These are phyloP conservation scores for Alloplasta piceator DNA, from an alignment of 2,888 invertebrate species.

Conservation along the genomic window DNA sequence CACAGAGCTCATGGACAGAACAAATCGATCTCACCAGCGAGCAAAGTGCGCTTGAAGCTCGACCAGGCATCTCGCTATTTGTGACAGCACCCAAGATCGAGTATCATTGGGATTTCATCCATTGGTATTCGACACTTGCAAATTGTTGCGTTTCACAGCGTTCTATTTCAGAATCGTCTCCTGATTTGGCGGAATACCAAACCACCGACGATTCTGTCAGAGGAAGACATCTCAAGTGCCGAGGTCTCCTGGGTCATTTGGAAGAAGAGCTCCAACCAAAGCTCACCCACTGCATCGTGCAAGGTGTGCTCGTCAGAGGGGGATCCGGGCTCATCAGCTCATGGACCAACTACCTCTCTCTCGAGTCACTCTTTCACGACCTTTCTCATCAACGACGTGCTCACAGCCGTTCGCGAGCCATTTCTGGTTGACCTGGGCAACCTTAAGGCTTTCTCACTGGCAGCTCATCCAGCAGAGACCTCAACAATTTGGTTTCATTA, in stretches of 20 bases:
- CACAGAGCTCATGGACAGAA: conserved; percentile 2
- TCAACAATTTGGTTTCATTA: too few relatives aligned
- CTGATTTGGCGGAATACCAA: conserved; percentile 36
- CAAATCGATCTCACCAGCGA: conserved; percentile 1
- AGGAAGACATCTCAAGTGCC: conserved; percentile 4
- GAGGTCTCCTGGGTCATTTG: conserved; percentile 55
- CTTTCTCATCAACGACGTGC: not conserved
- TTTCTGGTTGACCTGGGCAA: too few relatives aligned
- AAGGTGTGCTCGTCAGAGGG: not conserved
- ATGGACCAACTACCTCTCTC: conserved; percentile 25
- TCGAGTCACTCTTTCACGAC: conserved; percentile 8
- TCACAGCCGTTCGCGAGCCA: too few relatives aligned
- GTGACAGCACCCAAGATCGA: not conserved
- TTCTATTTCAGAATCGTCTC: conserved; percentile 39
- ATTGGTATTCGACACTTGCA: not conserved
- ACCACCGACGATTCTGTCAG: conserved; percentile 38
- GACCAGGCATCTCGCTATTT: conserved; percentile 1
- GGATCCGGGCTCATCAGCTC: not conserved
- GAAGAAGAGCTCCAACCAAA: conserved; percentile 45
- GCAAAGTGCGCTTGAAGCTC: not conserved
- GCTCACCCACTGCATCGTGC: not conserved
- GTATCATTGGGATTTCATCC: conserved; percentile 24
- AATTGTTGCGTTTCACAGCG: conserved; percentile 26
- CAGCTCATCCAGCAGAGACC: too few relatives aligned
- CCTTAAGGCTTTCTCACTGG: too few relatives aligned